Conservation (phyloP, 2,797 vertebrate species). For the Zenarchopterus dispar region DNA sequence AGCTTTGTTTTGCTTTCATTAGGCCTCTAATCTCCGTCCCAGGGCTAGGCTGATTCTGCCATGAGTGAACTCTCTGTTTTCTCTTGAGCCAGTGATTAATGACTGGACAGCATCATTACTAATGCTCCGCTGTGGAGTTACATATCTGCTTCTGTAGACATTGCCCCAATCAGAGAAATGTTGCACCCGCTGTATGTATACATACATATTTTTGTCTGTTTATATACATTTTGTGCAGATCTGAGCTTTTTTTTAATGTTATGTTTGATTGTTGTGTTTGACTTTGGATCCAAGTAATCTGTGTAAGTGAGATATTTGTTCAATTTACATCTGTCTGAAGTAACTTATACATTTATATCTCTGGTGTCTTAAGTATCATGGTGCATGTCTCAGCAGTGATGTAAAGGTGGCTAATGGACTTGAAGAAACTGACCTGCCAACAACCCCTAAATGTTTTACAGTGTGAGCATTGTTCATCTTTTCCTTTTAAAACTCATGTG, state of each 20-base stretch:
- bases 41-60: constrained; percentile 77
- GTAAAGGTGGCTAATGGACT: constrained; percentile 62
- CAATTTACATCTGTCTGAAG: constrained; percentile 1
- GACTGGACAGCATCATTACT: constrained; percentile 80
- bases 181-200: constrained; percentile 7
- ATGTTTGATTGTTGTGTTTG: constrained; percentile 7
- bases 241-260: neutral
- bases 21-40: constrained; percentile 84
- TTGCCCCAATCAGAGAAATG: constrained; percentile 50
- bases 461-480: constrained; percentile 73
- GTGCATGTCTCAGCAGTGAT: constrained; percentile 23
- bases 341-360: constrained; percentile 37
- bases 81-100: constrained; percentile 83
- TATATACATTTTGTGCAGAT: constrained; percentile 10
- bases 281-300: constrained; percentile 1
- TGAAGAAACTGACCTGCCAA: constrained; percentile 67
- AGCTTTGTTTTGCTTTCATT: constrained; percentile 89
- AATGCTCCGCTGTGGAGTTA: constrained; percentile 66
- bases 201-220: neutral
- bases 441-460: constrained; percentile 74
- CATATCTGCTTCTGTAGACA: constrained; percentile 76
- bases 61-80: constrained; percentile 83
- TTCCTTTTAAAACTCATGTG: constrained; percentile 72
- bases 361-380: neutral
- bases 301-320: constrained; percentile 11